A percentile compares a stretch with the other conserved stretches of the same genome.
These are phyloP conservation scores for Hirtodrosophila cameraria DNA, from an alignment of 2,888 invertebrate species.

Conservation along the genomic window DNA sequence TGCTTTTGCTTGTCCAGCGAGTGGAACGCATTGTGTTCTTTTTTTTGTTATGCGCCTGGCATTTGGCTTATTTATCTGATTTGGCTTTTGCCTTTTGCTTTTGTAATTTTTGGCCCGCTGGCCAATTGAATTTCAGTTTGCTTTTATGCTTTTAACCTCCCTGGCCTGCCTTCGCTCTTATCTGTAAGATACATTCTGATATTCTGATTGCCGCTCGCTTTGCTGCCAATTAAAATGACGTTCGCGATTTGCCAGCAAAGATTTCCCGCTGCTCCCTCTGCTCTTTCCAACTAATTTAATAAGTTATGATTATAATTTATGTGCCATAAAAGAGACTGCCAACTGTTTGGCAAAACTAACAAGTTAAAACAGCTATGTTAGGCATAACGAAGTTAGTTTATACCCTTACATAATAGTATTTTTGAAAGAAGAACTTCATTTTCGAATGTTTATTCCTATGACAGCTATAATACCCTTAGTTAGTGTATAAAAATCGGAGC, in stretches of 20 bases:
- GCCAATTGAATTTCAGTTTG: slow-evolving; percentile 56
- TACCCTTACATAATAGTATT: too few relatives aligned
- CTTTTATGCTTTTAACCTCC: slow-evolving; percentile 48
- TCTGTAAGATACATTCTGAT: slow-evolving; percentile 51
- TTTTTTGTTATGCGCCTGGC: slow-evolving; percentile 41
- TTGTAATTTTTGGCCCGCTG: slow-evolving; percentile 18
- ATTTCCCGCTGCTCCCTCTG: slow-evolving; percentile 20
- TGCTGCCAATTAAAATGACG: slow-evolving; percentile 72
- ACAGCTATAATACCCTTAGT: background rate
- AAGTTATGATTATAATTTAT: slow-evolving; percentile 51
- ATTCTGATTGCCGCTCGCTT: slow-evolving; percentile 53
- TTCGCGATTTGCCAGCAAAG: slow-evolving; percentile 47
- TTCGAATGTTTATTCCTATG: too few relatives aligned
- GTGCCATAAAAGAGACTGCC: slow-evolving; percentile 26
- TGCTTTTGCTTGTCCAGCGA: slow-evolving; percentile 35
- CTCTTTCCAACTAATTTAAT: slow-evolving; percentile 58
- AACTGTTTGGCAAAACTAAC: slow-evolving; percentile 13
- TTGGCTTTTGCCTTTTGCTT: slow-evolving; percentile 55
- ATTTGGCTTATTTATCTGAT: slow-evolving; percentile 72
- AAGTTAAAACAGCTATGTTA: too few relatives aligned
- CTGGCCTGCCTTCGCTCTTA: slow-evolving; percentile 24
- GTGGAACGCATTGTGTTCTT: slow-evolving; percentile 39
- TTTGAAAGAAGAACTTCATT: too few relatives aligned
- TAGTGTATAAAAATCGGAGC: slow-evolving; percentile 1
- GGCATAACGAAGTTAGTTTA: too few relatives aligned